Evolutionary conservation across 2,888 invertebrate species (phyloP).

Genomic region (Resseliella maxima): DNA sequence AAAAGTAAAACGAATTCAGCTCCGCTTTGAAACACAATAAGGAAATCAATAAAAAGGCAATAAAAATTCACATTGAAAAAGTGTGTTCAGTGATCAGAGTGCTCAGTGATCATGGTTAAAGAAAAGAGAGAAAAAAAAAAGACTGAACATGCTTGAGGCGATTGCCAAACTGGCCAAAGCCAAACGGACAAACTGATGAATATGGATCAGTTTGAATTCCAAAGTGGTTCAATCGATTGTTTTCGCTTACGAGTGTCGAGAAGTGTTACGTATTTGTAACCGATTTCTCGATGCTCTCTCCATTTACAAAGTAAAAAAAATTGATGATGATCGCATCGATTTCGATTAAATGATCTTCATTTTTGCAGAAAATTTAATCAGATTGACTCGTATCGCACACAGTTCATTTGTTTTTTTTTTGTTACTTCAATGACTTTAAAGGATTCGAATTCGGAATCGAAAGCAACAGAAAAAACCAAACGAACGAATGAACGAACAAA

Average conservation of each 20-base stretch:
- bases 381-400: background rate
- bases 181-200: background rate
- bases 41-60: conserved; percentile 7
- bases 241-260: conserved; percentile 3
- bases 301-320: background rate
- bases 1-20: background rate
- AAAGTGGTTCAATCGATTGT: background rate
- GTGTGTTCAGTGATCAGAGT: no score
- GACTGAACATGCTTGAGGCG: background rate
- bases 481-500: background rate
- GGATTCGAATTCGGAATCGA: background rate
- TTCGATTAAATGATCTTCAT: conserved; percentile 23
- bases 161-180: background rate
- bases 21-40: conserved; percentile 3
- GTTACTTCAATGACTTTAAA: no score
- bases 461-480: background rate
- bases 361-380: background rate
- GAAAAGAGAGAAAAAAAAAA: background rate
- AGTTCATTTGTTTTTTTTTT: no score
- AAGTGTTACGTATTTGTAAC: background rate
- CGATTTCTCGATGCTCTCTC: background rate
- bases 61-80: background rate
- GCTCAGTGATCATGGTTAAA: background rate
- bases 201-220: conserved; percentile 28
- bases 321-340: background rate